Conservation (phyloP, 2,797 vertebrate species). For the Centropyge bicolor region DNA sequence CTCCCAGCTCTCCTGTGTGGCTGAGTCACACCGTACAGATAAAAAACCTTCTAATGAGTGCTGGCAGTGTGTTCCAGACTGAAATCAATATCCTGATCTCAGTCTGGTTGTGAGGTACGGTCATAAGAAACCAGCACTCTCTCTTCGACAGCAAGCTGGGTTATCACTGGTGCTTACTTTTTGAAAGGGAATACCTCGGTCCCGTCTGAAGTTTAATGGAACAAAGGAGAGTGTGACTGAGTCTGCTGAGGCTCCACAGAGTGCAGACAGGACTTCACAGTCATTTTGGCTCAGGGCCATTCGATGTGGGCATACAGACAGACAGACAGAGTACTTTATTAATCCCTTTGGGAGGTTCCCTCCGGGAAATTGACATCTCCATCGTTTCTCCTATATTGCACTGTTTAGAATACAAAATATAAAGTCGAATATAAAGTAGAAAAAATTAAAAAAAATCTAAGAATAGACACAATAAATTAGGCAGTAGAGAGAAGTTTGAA, state of each 20-base stretch:
- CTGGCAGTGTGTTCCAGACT: constrained; percentile 43
- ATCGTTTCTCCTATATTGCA: no score
- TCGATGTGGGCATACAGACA: constrained; percentile 36
- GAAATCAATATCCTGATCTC: constrained; percentile 67
- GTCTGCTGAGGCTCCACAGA: constrained; percentile 28
- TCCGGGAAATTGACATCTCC: no score
- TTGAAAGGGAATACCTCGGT: constrained; percentile 60
- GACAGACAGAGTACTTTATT: no score
- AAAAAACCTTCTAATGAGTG: constrained; percentile 44
- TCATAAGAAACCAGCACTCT: constrained; percentile 54
- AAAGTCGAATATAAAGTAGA: no score
- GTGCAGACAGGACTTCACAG: constrained; percentile 39
- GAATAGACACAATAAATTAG: no score
- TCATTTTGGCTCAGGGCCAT: constrained; percentile 33
- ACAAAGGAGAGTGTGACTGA: constrained; percentile 46
- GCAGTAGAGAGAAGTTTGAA: no score
- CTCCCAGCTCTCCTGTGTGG: constrained; percentile 21
- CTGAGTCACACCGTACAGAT: constrained; percentile 57
- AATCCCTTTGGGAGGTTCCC: no score
- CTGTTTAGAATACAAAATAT: no score
- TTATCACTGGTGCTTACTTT: constrained; percentile 52
- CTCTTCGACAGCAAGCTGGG: constrained; percentile 49
- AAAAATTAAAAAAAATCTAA: no score
- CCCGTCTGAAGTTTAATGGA: constrained; percentile 48
- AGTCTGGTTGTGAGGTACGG: constrained; percentile 31